Evolutionary conservation across 2,888 invertebrate genomes (phyloP).

Genomic region (Troglohyphantes excavatus): DNA sequence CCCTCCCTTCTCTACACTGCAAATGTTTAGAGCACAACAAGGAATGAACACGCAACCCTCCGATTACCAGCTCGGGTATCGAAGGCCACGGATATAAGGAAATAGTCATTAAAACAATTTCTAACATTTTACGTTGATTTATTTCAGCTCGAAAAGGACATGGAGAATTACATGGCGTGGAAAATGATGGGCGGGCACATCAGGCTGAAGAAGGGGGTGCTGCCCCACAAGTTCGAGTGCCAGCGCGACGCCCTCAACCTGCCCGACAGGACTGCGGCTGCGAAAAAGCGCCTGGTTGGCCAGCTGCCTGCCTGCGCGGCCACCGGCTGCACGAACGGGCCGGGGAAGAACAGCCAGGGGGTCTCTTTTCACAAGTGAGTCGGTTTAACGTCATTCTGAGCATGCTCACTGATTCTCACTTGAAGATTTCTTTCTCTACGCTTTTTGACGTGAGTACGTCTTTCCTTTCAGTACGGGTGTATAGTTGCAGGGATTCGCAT

Average conservation of each 20-base stretch:
- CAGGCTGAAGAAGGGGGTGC: background rate
- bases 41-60: no score
- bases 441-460: no score
- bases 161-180: constrained; percentile 3
- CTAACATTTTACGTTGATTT: background rate
- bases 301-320: background rate
- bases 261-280: background rate
- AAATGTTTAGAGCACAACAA: no score
- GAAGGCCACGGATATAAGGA: no score
- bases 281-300: background rate
- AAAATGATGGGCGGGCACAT: background rate
- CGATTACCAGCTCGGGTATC: no score
- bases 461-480: no score
- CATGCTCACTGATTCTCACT: no score
- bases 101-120: background rate
- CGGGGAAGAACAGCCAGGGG: background rate
- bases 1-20: no score
- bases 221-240: constrained; percentile 1
- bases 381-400: no score
- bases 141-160: constrained; percentile 10
- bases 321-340: background rate
- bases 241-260: background rate
- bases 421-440: no score
- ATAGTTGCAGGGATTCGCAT: no score
- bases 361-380: background rate